Evolutionary conservation across 2,113 vertebrate species (phyloP).

Genomic region (Sciurus niger): DNA sequence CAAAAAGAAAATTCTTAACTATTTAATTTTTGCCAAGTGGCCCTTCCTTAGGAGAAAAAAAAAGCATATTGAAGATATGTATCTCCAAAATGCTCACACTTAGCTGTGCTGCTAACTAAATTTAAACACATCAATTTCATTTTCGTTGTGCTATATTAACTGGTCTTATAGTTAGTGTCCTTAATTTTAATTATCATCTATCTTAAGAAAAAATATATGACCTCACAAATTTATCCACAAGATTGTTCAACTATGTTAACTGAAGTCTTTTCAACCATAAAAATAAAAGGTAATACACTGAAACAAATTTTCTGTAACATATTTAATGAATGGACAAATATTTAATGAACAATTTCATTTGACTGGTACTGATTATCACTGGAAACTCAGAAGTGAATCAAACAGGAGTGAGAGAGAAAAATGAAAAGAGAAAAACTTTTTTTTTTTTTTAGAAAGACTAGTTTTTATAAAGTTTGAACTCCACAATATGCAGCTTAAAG

Average conservation of each 20-base stretch:
- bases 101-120: background rate
- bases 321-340: background rate
- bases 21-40: background rate
- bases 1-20: background rate
- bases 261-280: background rate
- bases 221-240: background rate
- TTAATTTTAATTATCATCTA: background rate
- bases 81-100: background rate
- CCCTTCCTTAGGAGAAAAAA: background rate
- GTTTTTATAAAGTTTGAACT: background rate
- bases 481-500: background rate
- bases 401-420: background rate
- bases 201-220: background rate
- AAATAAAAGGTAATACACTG: background rate
- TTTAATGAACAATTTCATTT: background rate
- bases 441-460: background rate
- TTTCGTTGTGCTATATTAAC: background rate
- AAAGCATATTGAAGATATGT: background rate
- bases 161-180: background rate
- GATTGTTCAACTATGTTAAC: background rate
- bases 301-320: background rate
- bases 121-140: constrained; percentile 17
- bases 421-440: background rate
- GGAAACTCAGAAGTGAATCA: background rate
- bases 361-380: background rate